Conservation (phyloP, 2,113 vertebrate species). For the Picathartes gymnocephalus region DNA sequence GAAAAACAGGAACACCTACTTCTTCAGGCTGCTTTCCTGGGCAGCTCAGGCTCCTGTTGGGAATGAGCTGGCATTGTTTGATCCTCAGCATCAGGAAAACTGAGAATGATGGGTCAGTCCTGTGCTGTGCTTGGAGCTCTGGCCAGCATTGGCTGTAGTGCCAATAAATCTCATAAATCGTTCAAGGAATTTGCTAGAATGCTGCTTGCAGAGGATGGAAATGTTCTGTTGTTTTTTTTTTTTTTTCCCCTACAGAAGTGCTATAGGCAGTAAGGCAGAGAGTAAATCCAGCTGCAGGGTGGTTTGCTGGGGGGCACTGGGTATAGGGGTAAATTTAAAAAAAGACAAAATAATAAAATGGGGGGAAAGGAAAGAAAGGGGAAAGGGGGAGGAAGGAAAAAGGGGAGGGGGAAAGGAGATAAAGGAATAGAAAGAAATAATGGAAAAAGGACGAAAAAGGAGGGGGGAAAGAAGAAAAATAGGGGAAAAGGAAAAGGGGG, state of each 20-base stretch:
- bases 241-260: not conserved
- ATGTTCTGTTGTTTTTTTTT: no score
- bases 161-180: fast-evolving
- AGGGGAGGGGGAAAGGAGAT: fast-evolving
- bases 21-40: not conserved
- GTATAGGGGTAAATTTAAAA: not conserved
- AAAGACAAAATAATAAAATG: no score
- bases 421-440: not conserved
- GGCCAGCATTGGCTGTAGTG: not conserved
- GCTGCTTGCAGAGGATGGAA: not conserved
- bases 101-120: not conserved
- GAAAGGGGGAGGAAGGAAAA: no score
- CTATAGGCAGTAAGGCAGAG: not conserved
- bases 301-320: not conserved
- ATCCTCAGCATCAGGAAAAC: not conserved
- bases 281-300: not conserved
- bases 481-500: no score
- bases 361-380: no score
- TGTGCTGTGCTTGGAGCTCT: not conserved
- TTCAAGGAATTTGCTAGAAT: not conserved
- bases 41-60: not conserved
- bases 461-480: no score
- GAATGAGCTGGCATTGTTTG: not conserved
- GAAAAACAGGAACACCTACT: conserved; percentile 42
- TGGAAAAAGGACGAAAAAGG: no score